phyloP scores from a whole-genome alignment of 35 echinoderm and acorn worm species.

The Eucidaris tribuloides region DNA sequence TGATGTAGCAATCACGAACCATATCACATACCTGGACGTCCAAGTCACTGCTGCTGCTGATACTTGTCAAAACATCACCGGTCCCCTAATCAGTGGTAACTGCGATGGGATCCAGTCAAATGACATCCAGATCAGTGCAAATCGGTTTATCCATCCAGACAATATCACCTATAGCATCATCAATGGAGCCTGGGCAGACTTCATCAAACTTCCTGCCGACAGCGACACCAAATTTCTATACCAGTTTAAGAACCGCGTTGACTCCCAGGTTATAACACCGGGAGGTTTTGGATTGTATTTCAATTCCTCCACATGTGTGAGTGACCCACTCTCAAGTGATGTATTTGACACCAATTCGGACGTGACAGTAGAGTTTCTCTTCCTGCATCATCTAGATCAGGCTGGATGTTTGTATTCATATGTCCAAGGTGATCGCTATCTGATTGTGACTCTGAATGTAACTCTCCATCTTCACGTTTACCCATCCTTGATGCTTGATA shows the following conservation, averaged over 20 bases:
- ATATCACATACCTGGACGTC: slow-evolving; percentile 45
- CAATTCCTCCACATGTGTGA: slow-evolving; percentile 57
- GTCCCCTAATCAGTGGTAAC: slow-evolving; percentile 56
- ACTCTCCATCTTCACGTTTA: slow-evolving; percentile 6
- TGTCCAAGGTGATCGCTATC: background rate
- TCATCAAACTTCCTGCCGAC: slow-evolving; percentile 19
- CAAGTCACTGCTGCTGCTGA: slow-evolving; percentile 20
- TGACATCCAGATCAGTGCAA: slow-evolving; percentile 20
- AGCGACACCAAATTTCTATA: slow-evolving; percentile 47
- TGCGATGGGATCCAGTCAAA: slow-evolving; percentile 51
- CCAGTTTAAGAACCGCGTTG: slow-evolving; percentile 12
- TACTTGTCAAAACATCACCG: slow-evolving; percentile 1
- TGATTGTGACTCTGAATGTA: slow-evolving; percentile 5
- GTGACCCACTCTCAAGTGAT: slow-evolving; percentile 26
- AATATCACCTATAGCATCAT: slow-evolving; percentile 53
- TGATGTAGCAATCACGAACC: slow-evolving; percentile 29
- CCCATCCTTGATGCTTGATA: slow-evolving; percentile 13
- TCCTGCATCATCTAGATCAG: background rate
- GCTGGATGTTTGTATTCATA: slow-evolving; percentile 9
- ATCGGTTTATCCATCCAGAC: background rate
- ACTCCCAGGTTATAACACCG: slow-evolving; percentile 36
- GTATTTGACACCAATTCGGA: slow-evolving; percentile 25
- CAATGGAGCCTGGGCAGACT: slow-evolving; percentile 64
- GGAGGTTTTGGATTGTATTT: slow-evolving; percentile 63
- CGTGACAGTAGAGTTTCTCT: slow-evolving; percentile 68